Percentiles rank a stretch among this genome's conserved stretches.
phyloP scores from a whole-genome alignment of 2,888 invertebrate genomes.

The Parnassius smintheus region DNA sequence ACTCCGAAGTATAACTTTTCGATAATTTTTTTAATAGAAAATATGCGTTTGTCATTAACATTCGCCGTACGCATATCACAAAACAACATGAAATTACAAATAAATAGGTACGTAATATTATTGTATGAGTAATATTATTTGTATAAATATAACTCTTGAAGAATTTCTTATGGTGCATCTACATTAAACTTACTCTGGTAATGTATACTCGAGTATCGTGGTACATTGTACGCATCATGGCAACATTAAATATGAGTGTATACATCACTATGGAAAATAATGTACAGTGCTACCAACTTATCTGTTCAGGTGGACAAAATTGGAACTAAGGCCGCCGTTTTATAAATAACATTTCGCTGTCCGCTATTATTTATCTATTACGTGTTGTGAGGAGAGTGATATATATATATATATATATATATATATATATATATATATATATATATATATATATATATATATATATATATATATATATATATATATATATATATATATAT shows the following conservation, averaged over 20 bases:
- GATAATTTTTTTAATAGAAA: constrained; percentile 5
- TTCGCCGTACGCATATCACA: constrained; percentile 21
- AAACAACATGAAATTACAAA: constrained; percentile 5
- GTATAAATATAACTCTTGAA: constrained; percentile 9
- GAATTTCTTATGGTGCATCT: constrained; percentile 6
- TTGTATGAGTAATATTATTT: constrained; percentile 19
- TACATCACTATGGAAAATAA: background rate
- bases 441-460: too few species aligned
- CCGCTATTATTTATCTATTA: too few species aligned
- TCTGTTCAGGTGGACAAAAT: too few species aligned
- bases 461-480: too few species aligned
- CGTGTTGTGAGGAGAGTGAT: too few species aligned
- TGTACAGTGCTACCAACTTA: too few species aligned
- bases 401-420: too few species aligned
- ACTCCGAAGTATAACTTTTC: constrained; percentile 12
- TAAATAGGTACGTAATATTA: constrained; percentile 11
- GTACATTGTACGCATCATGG: background rate
- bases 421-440: too few species aligned
- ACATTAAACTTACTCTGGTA: background rate
- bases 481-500: too few species aligned
- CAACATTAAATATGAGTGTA: background rate
- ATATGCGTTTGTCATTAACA: constrained; percentile 10
- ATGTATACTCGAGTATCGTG: background rate
- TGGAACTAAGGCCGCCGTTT: too few species aligned
- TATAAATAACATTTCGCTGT: too few species aligned